A percentile compares a stretch with the other conserved stretches of the same genome.
phyloP scores from a whole-genome alignment of 2,888 invertebrate species.

The Drosophila subquinaria region DNA sequence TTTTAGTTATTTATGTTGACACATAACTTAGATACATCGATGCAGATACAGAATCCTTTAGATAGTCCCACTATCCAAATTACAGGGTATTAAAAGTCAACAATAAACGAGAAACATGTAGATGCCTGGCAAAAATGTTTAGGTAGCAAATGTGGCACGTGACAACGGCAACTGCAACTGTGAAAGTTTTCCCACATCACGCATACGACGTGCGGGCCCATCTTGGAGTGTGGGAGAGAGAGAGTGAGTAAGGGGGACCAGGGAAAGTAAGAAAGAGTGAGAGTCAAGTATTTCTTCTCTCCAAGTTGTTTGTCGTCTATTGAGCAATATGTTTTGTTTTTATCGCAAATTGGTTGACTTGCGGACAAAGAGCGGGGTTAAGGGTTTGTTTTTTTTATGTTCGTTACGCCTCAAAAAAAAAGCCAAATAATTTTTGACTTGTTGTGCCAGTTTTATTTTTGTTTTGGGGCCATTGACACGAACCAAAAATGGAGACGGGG shows the following conservation, averaged over 20 bases:
- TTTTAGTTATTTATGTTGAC: not conserved
- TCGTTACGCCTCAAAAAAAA: constrained; percentile 41
- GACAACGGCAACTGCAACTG: constrained; percentile 65
- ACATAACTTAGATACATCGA: not conserved
- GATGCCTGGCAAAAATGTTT: constrained; percentile 50
- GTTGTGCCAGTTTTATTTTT: constrained; percentile 51
- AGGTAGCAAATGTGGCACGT: constrained; percentile 70
- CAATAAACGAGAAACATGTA: constrained; percentile 28
- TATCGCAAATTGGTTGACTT: constrained; percentile 75
- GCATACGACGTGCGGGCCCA: constrained; percentile 58
- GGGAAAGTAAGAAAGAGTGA: too few species aligned
- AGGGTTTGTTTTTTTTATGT: constrained; percentile 46
- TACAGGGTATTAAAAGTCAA: constrained; percentile 20
- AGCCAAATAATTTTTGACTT: constrained; percentile 40
- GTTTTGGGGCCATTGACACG: constrained; percentile 54
- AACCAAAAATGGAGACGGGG: constrained; percentile 29
- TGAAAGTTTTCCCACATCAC: constrained; percentile 63
- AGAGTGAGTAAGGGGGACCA: not conserved
- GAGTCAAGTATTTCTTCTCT: constrained; percentile 19
- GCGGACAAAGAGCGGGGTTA: constrained; percentile 14
- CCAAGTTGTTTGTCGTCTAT: constrained; percentile 56
- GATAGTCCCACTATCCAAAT: not conserved
- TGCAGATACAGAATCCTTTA: not conserved
- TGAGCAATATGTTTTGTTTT: constrained; percentile 75
- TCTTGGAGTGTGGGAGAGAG: not conserved